Conservation (phyloP, 2,113 vertebrate species). For the Ploceus nigricollis region DNA sequence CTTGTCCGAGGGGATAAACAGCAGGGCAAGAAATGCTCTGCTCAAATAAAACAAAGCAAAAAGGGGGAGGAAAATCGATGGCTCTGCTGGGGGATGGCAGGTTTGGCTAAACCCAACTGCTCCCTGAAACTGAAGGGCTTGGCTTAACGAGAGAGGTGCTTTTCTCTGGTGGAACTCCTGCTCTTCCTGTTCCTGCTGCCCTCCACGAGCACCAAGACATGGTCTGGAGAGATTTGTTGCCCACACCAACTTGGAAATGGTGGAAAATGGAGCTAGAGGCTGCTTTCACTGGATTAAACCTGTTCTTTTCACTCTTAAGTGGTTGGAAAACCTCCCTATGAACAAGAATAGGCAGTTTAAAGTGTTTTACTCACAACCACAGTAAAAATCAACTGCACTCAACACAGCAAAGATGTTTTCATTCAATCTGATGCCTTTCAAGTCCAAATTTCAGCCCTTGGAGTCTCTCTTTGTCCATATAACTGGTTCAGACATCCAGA, state of each 20-base stretch:
- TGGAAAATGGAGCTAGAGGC: neutral
- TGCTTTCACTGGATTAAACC: neutral
- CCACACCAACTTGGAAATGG: neutral
- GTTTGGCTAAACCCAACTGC: constrained; percentile 54
- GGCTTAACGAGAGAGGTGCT: neutral
- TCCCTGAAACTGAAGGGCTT: neutral
- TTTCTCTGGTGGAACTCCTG: neutral
- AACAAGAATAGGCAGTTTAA: neutral
- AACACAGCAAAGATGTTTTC: neutral
- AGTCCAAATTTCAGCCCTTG: neutral
- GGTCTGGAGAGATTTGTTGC: neutral
- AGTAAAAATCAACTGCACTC: neutral
- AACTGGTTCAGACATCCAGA: neutral
- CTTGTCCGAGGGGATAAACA: constrained; percentile 75
- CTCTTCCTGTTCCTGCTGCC: neutral
- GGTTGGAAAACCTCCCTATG: neutral
- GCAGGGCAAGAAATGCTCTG: constrained; percentile 57
- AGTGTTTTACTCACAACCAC: neutral
- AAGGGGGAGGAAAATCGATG: constrained; percentile 47
- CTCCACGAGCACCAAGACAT: neutral
- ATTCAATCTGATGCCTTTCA: neutral
- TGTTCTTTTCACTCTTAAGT: neutral
- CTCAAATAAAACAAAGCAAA: constrained; percentile 56
- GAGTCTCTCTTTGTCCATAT: neutral
- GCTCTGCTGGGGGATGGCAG: neutral